phyloP scores from a whole-genome alignment of 2,888 invertebrate genomes.

The Ormyrus thymus region DNA sequence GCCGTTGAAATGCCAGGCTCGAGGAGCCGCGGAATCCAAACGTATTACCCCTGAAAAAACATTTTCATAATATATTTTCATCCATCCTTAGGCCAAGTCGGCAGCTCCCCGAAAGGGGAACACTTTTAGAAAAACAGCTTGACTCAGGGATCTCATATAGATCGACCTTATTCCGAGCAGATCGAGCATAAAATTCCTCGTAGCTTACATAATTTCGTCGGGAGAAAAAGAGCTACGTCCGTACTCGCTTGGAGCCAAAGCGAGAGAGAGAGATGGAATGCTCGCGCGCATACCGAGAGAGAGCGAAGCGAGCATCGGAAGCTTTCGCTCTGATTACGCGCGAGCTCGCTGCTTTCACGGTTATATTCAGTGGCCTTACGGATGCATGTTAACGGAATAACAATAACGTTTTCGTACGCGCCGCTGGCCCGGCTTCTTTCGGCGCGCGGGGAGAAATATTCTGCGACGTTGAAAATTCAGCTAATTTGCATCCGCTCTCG shows the following conservation, averaged over 20 bases:
- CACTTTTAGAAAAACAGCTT: slow-evolving; percentile 42
- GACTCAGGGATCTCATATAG: slow-evolving; percentile 25
- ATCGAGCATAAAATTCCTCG: slow-evolving; percentile 52
- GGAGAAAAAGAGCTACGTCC: not conserved
- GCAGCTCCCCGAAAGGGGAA: not conserved
- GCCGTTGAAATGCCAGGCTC: too few species aligned
- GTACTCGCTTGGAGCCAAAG: too few species aligned
- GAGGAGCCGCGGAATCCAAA: slow-evolving; percentile 11
- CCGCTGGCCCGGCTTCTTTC: too few species aligned
- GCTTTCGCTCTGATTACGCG: slow-evolving; percentile 46
- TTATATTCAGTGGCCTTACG: slow-evolving; percentile 6
- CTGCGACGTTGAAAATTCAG: slow-evolving; percentile 22
- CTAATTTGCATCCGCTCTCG: slow-evolving; percentile 53
- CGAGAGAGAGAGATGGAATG: too few species aligned
- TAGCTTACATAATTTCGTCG: slow-evolving; percentile 47
- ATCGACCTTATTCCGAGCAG: slow-evolving; percentile 49
- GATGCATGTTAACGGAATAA: slow-evolving; percentile 8
- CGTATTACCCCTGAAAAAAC: not conserved
- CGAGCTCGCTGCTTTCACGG: not conserved
- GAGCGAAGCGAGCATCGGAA: not conserved
- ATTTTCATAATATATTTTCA: too few species aligned
- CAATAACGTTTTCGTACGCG: not conserved
- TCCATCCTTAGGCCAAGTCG: not conserved
- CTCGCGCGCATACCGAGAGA: too few species aligned
- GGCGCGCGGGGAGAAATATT: not conserved